Conservation (phyloP, 2,797 vertebrate species). For the Somateria mollissima region DNA sequence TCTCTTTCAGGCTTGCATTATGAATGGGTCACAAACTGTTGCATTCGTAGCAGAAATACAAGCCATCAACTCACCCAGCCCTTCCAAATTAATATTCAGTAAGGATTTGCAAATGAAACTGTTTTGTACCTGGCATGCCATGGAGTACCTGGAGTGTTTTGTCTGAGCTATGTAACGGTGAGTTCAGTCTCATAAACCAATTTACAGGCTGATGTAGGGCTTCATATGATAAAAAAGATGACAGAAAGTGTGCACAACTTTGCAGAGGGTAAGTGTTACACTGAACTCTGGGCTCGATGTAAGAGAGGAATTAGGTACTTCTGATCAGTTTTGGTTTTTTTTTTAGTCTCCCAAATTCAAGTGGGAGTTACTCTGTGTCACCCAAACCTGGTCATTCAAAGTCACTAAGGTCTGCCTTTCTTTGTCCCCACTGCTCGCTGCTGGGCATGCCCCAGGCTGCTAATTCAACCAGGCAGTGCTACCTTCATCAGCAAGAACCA, state of each 20-base stretch:
- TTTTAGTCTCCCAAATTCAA: not conserved
- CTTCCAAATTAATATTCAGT: not conserved
- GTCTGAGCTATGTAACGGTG: not conserved
- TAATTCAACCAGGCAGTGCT: not conserved
- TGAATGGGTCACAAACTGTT: conserved; percentile 20
- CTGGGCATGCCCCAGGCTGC: not conserved
- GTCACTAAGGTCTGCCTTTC: not conserved
- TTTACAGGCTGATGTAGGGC: not conserved
- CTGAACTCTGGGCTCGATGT: accelerated
- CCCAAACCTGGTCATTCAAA: not conserved
- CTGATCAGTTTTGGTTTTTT: too few relatives aligned
- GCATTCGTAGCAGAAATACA: not conserved
- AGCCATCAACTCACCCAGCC: not conserved
- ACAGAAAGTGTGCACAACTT: not conserved
- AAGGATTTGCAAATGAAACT: not conserved
- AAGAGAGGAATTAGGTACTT: accelerated
- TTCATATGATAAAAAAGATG: not conserved
- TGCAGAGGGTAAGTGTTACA: not conserved
- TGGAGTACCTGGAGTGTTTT: not conserved
- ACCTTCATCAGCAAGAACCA: accelerated
- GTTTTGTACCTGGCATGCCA: not conserved
- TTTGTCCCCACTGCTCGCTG: not conserved
- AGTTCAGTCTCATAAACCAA: not conserved
- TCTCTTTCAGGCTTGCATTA: conserved; percentile 22
- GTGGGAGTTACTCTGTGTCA: not conserved